Conservation (phyloP, 2,113 vertebrate species). For the Lophochroa leadbeateri region DNA sequence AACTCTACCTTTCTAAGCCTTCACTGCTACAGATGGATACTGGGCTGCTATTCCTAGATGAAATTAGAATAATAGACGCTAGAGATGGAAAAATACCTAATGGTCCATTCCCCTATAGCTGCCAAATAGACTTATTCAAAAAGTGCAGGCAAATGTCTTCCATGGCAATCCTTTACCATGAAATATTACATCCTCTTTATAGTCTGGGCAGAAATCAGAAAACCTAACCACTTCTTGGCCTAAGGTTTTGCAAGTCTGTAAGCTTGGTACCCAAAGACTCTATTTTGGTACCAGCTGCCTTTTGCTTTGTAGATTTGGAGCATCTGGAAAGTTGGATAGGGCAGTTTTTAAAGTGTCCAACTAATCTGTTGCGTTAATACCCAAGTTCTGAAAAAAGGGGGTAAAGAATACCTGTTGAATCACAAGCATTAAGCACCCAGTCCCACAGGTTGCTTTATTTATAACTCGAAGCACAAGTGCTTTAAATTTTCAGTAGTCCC, state of each 20-base stretch:
- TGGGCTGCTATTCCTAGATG: neutral
- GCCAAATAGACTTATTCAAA: conserved; percentile 4
- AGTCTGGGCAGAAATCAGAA: neutral
- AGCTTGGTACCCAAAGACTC: neutral
- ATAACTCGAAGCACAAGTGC: neutral
- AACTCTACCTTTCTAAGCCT: neutral
- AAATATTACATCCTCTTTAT: conserved; percentile 1
- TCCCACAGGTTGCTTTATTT: neutral
- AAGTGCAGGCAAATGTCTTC: neutral
- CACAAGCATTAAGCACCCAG: fast-evolving
- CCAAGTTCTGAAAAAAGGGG: neutral
- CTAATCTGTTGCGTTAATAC: neutral
- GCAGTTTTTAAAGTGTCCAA: neutral
- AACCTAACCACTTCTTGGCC: neutral
- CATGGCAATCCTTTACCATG: neutral
- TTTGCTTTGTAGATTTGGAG: neutral
- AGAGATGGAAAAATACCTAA: conserved; percentile 21
- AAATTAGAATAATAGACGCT: neutral
- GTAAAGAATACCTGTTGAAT: neutral
- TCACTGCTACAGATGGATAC: neutral
- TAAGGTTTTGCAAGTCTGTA: neutral
- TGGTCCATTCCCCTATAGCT: neutral
- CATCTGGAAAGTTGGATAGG: neutral
- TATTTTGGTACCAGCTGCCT: neutral
- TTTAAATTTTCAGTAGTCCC: neutral